Conservation (phyloP, 1,140 invertebrate species). For the Atopsyche davidsoni region DNA sequence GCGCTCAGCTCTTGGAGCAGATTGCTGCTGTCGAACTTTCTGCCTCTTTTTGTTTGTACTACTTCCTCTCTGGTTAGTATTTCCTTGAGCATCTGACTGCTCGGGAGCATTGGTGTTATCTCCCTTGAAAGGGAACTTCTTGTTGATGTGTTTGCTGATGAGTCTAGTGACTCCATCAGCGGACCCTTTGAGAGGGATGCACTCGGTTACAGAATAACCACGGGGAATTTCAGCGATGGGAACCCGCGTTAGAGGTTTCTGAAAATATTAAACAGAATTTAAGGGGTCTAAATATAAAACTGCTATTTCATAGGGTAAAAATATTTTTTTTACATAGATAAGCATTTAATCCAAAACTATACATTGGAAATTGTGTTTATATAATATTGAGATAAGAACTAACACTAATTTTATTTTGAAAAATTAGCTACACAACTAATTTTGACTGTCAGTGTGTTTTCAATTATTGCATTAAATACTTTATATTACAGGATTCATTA, state of each 20-base stretch:
- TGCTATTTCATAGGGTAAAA: constrained; percentile 4
- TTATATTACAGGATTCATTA: no score
- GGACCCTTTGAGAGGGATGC: constrained; percentile 8
- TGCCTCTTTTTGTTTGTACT: constrained; percentile 13
- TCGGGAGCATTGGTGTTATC: no score
- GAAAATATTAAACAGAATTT: constrained; percentile 25
- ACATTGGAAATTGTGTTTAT: no score
- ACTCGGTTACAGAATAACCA: constrained; percentile 33
- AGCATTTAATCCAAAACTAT: no score
- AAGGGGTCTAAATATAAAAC: constrained; percentile 11
- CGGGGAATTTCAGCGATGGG: constrained; percentile 49
- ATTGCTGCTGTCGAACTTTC: constrained; percentile 6
- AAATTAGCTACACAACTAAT: no score
- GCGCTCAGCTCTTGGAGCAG: no score
- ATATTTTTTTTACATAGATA: background rate
- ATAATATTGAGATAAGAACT: no score
- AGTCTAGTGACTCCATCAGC: constrained; percentile 35
- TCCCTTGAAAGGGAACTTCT: constrained; percentile 29
- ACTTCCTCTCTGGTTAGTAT: constrained; percentile 5
- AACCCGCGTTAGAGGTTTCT: constrained; percentile 51
- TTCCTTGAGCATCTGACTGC: no score
- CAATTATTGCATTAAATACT: no score
- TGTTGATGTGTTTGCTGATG: constrained; percentile 36
- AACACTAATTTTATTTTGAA: constrained; percentile 9
- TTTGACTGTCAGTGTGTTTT: no score